Base-by-base conservation (phyloP, 1,140 invertebrate species). In the Paraescarpia echinospica region DNA sequence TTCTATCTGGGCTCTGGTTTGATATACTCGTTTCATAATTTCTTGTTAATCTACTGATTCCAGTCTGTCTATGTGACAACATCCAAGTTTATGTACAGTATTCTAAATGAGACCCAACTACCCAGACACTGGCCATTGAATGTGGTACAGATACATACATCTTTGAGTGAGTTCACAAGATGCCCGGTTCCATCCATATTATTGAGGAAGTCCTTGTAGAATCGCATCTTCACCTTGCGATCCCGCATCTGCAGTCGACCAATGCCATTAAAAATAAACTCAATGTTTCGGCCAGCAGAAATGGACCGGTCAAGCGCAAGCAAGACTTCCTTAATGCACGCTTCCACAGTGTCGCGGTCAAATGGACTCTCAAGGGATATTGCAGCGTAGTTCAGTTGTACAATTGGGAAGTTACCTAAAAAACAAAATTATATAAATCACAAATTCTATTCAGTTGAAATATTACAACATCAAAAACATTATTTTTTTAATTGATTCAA, bases 141-240 rank as follows among this genome's bases (percentile, higher is more conserved):
- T 77, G 27, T 12, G 41, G 41, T 27, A 90, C n/a, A 41, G 14
- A n/a, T 90, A 93, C 95, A 95, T 95, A 96, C 96, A 94, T 96
- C 95, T 94, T 95, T 94, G 94, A 96, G 94, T 4, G 95, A 94
- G 77, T 95, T 94, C 33, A 96, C 51, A 0, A 96, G 93, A 91
- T 95, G 95, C 12, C 96, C 96, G 92, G 94, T 94, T n/a, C 94
- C 94, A 94, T 96, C 96, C 94, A 96, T 94, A 31, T 93, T 93
- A 92, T 95, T 96, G 22, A 96, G 94, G 93, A 96, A 96, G 88
- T 96, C 95, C 93, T 96, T 96, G 93, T 95, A 96, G 93, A 96
- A 96, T 93, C 95, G 96, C 95, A 96, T 96, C 94, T 96, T 96
- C 18, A 96, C 95, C 92, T 94, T 94, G 22, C 92, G 92, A 48